These are phyloP conservation scores for Serinus canaria DNA, from an alignment of 2,113 vertebrate species.

Conservation along the genomic window DNA sequence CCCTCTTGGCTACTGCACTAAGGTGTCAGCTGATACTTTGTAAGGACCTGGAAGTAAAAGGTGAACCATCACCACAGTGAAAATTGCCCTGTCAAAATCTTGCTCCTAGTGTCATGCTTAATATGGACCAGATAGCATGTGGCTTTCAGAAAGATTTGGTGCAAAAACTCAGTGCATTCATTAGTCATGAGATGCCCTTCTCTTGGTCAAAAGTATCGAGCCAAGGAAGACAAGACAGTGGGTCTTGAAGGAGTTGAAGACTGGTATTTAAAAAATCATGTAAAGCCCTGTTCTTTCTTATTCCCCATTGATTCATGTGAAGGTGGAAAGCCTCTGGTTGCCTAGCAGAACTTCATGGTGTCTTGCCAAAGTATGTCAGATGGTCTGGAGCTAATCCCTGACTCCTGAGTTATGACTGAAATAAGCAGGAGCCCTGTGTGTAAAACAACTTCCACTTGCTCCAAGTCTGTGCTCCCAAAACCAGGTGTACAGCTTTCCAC, in stretches of 20 bases:
- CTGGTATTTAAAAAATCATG: not conserved
- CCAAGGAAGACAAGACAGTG: not conserved
- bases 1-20: not conserved
- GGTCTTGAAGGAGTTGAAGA: not conserved
- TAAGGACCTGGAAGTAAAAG: not conserved
- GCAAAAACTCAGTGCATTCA: not conserved
- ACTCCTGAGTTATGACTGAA: not conserved
- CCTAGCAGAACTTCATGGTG: not conserved
- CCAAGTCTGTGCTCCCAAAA: not conserved
- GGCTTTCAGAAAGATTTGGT: not conserved
- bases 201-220: not conserved
- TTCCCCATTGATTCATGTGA: not conserved
- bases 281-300: not conserved
- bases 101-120: not conserved
- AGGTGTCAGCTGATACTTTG: not conserved
- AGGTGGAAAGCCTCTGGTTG: not conserved
- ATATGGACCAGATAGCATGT: not conserved
- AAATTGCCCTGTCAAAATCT: not conserved
- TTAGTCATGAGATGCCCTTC: not conserved
- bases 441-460: not conserved
- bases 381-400: not conserved
- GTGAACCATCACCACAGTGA: not conserved
- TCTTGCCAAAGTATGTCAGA: not conserved
- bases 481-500: not conserved
- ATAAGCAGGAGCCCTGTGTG: not conserved